Conservation (phyloP, 2,888 invertebrate genomes). For the Iphiclides podalirius region DNA sequence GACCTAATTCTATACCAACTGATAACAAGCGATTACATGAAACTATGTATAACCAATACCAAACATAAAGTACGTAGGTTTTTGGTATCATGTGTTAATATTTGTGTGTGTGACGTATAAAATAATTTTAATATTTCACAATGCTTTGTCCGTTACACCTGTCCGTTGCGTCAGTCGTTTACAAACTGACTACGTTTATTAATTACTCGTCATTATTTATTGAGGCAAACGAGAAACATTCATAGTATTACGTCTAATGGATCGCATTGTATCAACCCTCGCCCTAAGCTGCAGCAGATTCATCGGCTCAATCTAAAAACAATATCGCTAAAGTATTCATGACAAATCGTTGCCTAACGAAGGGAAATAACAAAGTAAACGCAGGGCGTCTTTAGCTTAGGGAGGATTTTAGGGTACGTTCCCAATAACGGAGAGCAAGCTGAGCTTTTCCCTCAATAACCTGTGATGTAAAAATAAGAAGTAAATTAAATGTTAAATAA, state of each 20-base stretch:
- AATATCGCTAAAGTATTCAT: conserved; percentile 78
- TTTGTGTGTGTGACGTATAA: too few species aligned
- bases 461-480: too few species aligned
- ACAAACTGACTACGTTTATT: conserved; percentile 5
- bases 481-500: too few species aligned
- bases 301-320: conserved; percentile 73
- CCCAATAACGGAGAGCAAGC: conserved; percentile 39
- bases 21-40: too few species aligned
- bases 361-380: conserved; percentile 76
- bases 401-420: conserved; percentile 40
- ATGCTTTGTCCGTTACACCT: too few species aligned
- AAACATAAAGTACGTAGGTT: too few species aligned
- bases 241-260: conserved; percentile 22
- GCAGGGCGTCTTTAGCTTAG: conserved; percentile 63
- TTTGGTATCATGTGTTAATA: too few species aligned
- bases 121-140: too few species aligned
- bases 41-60: too few species aligned
- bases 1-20: too few species aligned
- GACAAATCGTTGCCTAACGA: conserved; percentile 77
- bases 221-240: conserved; percentile 9
- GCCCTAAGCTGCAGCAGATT: conserved; percentile 32
- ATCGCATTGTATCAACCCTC: conserved; percentile 37
- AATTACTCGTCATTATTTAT: conserved; percentile 12
- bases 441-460: conserved; percentile 25
- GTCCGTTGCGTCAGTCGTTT: neutral